Evolutionary conservation across 1,140 invertebrate species (phyloP).

Genomic region (Papilio xuthus): DNA sequence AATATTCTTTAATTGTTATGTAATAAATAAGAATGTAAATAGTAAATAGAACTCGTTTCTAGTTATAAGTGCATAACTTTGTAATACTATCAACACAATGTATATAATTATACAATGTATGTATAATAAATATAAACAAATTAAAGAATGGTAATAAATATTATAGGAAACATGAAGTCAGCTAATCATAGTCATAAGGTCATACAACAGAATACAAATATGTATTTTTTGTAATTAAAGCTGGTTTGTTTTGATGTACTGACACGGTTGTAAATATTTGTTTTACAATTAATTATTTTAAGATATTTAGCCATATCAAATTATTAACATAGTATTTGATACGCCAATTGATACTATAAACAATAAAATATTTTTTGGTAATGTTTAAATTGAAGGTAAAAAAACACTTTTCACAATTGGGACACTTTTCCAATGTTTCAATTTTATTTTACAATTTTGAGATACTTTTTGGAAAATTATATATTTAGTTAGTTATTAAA

Average conservation of each 20-base stretch:
- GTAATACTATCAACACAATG: neutral
- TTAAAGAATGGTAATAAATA: neutral
- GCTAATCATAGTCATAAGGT: neutral
- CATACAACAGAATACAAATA: neutral
- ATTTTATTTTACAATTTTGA: too few relatives aligned
- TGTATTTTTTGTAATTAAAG: neutral
- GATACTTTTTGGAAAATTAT: too few relatives aligned
- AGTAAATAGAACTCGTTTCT: neutral
- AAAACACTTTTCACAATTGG: too few relatives aligned
- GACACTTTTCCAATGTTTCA: too few relatives aligned
- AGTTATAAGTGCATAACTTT: neutral
- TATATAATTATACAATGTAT: too few relatives aligned
- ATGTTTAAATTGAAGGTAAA: too few relatives aligned
- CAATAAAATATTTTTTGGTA: too few relatives aligned
- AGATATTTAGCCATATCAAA: neutral
- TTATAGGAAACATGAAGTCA: neutral
- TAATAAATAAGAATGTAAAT: neutral
- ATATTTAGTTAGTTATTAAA: too few relatives aligned
- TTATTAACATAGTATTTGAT: too few relatives aligned
- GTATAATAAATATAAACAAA: too few relatives aligned
- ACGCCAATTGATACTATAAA: too few relatives aligned
- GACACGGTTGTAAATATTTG: neutral
- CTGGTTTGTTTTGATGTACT: neutral
- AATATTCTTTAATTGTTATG: neutral
- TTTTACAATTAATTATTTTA: neutral